Conservation (phyloP, 2,888 invertebrate genomes). For the Caenorhabditis sp. region DNA sequence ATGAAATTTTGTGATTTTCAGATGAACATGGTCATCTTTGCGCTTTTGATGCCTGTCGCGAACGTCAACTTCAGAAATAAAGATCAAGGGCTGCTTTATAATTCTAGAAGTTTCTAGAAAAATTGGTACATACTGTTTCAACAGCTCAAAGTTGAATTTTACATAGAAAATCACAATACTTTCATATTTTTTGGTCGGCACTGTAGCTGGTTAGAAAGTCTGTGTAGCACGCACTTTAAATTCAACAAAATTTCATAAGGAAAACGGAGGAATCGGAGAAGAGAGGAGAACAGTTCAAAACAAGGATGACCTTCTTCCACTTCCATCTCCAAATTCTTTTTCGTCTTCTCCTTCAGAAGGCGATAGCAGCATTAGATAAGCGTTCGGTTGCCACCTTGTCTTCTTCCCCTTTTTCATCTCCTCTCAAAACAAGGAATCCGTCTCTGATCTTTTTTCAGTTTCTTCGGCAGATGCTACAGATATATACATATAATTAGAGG, state of each 20-base stretch:
- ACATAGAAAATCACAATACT: no score
- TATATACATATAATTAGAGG: conserved; percentile 2
- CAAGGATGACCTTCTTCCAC: conserved; percentile 29
- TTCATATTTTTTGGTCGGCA: no score
- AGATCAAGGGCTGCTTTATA: no score
- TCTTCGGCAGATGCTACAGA: conserved; percentile 5
- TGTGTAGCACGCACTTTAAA: no score
- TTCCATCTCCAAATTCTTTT: conserved; percentile 12
- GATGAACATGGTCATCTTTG: no score
- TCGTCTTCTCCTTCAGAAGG: conserved; percentile 22
- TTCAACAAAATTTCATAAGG: background rate
- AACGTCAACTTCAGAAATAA: no score
- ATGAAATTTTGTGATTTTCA: no score
- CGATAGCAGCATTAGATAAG: conserved; percentile 54
- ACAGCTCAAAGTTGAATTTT: no score
- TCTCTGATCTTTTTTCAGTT: conserved; percentile 23
- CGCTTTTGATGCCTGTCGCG: no score
- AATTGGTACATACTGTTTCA: no score
- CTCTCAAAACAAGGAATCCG: background rate
- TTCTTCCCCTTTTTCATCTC: background rate
- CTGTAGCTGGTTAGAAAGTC: no score
- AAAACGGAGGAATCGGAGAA: background rate
- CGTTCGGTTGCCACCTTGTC: conserved; percentile 21
- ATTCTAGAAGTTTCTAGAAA: no score
- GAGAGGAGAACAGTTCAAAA: conserved; percentile 18